These are phyloP conservation scores for Pseudocheirus occidentalis DNA, from an alignment of 2,797 vertebrate species.

Conservation along the genomic window DNA sequence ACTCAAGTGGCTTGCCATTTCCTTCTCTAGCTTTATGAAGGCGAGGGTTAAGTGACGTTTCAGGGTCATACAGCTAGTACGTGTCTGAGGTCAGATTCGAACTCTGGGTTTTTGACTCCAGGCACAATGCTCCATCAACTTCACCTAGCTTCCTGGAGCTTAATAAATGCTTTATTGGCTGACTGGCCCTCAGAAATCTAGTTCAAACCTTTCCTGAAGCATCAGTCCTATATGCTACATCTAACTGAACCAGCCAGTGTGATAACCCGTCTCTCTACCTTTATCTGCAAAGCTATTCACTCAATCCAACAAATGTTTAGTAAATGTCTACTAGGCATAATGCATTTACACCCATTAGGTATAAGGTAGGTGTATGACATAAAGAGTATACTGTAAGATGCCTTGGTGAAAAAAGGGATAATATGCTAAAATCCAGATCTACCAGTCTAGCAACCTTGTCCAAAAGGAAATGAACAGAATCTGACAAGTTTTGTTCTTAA, in stretches of 20 bases:
- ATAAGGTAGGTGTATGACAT: neutral
- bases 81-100: neutral
- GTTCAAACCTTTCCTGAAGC: neutral
- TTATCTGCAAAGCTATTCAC: neutral
- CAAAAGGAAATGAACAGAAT: neutral
- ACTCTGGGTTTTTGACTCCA: neutral
- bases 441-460: neutral
- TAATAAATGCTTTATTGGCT: neutral
- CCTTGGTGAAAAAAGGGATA: neutral
- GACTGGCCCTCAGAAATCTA: neutral
- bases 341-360: no score
- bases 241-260: neutral
- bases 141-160: neutral
- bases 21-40: neutral
- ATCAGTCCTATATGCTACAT: neutral
- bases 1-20: neutral
- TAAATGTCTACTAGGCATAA: neutral
- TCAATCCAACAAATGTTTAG: neutral
- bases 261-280: neutral
- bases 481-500: neutral
- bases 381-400: neutral
- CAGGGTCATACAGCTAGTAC: neutral
- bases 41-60: neutral
- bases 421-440: neutral
- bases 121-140: neutral